Percentiles rank a stretch among this genome's conserved stretches.
Evolutionary conservation across 2,888 invertebrate genomes (phyloP).

Genomic region (Noctua janthina): DNA sequence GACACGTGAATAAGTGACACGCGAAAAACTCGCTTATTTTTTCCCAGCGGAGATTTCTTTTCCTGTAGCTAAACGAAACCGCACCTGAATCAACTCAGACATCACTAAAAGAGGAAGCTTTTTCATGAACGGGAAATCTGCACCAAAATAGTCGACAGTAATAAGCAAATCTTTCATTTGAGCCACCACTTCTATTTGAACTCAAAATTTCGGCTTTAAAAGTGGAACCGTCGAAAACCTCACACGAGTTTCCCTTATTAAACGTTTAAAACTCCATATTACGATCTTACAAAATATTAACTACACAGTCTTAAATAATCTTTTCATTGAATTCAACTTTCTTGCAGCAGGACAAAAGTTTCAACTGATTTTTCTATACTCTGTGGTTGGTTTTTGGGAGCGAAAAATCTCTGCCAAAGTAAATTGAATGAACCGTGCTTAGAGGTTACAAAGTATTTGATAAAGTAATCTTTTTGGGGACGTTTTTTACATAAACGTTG

Average conservation of each 20-base stretch:
- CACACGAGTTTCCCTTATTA: constrained; percentile 70
- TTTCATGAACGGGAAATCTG: constrained; percentile 18
- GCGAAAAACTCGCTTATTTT: not conserved
- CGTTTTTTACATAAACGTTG: constrained; percentile 18
- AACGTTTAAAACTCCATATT: constrained; percentile 72
- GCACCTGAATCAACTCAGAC: not conserved
- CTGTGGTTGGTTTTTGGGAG: constrained; percentile 57
- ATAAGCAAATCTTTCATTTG: constrained; percentile 29
- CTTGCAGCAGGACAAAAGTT: constrained; percentile 24
- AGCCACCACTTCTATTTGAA: constrained; percentile 24
- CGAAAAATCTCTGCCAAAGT: constrained; percentile 29
- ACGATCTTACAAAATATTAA: constrained; percentile 67
- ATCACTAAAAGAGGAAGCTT: not conserved
- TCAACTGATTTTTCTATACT: constrained; percentile 15
- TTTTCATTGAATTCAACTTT: not conserved
- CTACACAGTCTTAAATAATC: constrained; percentile 61
- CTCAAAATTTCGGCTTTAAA: constrained; percentile 41
- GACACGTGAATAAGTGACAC: not conserved
- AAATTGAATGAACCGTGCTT: constrained; percentile 45
- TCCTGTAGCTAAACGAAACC: not conserved
- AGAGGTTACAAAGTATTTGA: constrained; percentile 38
- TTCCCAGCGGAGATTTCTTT: too few relatives aligned
- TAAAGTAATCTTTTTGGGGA: constrained; percentile 38
- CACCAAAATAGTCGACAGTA: not conserved
- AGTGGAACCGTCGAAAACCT: constrained; percentile 39